Evolutionary conservation across 2,113 vertebrate species (phyloP).

Genomic region (Alouatta palliata): DNA sequence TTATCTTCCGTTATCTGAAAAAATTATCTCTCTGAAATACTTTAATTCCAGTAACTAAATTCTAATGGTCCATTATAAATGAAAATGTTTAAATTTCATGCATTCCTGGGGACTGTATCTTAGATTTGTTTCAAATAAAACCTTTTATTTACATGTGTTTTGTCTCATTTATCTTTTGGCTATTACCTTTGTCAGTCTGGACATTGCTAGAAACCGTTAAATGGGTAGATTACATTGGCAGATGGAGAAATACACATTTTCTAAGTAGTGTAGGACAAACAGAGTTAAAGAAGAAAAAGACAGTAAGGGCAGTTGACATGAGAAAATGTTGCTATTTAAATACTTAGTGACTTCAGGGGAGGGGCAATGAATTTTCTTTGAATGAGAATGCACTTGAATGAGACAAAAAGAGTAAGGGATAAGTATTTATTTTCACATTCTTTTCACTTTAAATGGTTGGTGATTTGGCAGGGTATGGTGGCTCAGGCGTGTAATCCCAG

Average conservation of each 20-base stretch:
- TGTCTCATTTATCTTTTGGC: not conserved
- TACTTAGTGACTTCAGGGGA: not conserved
- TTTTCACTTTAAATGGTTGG: not conserved
- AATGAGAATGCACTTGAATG: not conserved
- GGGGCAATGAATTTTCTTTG: not conserved
- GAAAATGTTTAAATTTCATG: not conserved
- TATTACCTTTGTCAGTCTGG: not conserved
- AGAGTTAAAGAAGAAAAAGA: not conserved
- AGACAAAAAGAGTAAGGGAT: not conserved
- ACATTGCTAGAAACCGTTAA: not conserved
- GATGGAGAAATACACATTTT: not conserved
- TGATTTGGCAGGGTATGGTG: not conserved
- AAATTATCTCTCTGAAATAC: not conserved
- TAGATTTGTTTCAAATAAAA: not conserved
- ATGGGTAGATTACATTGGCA: not conserved
- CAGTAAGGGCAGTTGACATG: not conserved
- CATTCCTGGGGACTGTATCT: not conserved
- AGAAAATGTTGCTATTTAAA: not conserved
- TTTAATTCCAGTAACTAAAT: constrained; percentile 24
- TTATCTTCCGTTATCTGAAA: not conserved
- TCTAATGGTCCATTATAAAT: not conserved
- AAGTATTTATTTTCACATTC: not conserved
- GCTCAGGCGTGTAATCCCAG: no score
- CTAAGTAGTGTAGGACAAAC: not conserved
- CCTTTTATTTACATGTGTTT: not conserved